A percentile compares a stretch with the other conserved stretches of the same genome.
Evolutionary conservation across 2,888 invertebrate species (phyloP).

Genomic region (Acronicta psi): DNA sequence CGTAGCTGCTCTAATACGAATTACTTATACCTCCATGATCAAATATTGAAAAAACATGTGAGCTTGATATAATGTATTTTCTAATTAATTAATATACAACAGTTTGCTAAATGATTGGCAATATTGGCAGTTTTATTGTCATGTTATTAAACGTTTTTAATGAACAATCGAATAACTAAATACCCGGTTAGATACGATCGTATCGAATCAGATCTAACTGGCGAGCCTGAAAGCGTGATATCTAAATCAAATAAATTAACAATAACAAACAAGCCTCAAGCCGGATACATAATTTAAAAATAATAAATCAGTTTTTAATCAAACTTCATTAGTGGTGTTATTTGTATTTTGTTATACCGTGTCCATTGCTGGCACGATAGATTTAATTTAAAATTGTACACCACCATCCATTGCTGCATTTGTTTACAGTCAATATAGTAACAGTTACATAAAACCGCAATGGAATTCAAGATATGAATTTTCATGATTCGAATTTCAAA

Average conservation of each 20-base stretch:
- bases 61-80: conserved; percentile 42
- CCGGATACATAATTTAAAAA: conserved; percentile 69
- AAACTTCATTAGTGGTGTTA: conserved; percentile 79
- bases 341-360: conserved; percentile 69
- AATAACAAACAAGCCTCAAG: conserved; percentile 58
- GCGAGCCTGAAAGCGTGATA: conserved; percentile 62
- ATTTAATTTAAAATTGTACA: conserved; percentile 24
- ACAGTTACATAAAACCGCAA: conserved; percentile 19
- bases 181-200: conserved; percentile 39
- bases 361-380: conserved; percentile 14
- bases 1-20: background rate
- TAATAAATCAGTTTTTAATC: conserved; percentile 81
- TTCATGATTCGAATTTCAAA: conserved; percentile 51
- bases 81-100: conserved; percentile 51
- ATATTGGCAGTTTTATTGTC: conserved; percentile 55
- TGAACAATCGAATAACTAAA: conserved; percentile 45
- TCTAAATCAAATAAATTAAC: conserved; percentile 68
- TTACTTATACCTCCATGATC: background rate
- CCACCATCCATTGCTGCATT: conserved; percentile 24
- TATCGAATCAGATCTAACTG: conserved; percentile 41
- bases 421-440: background rate
- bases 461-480: conserved; percentile 43
- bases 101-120: conserved; percentile 43
- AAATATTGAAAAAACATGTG: conserved; percentile 34
- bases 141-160: conserved; percentile 55